These are phyloP conservation scores for Rhynchophorus ferrugineus DNA, from an alignment of 1,140 invertebrate species.

Conservation along the genomic window DNA sequence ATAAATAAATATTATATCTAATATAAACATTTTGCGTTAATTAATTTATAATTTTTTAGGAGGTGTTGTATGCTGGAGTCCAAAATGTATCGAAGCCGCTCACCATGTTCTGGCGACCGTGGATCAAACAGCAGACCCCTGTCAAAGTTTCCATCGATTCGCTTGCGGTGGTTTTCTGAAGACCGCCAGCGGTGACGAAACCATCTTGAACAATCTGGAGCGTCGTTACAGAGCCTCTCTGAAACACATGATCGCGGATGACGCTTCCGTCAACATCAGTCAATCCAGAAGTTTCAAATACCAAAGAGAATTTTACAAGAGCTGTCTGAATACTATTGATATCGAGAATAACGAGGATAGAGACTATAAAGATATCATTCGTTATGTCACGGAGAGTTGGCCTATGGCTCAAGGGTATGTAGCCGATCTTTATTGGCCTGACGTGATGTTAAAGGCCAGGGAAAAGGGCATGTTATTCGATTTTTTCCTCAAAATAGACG, in stretches of 20 bases:
- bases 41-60: too few relatives aligned
- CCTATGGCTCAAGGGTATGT: slow-evolving; percentile 74
- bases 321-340: slow-evolving; percentile 71
- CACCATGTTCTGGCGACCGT: slow-evolving; percentile 48
- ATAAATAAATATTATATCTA: too few relatives aligned
- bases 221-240: slow-evolving; percentile 10
- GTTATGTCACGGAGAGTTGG: slow-evolving; percentile 72
- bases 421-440: slow-evolving; percentile 58
- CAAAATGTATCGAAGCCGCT: slow-evolving; percentile 37
- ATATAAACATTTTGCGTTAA: too few relatives aligned
- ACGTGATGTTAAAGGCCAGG: slow-evolving; percentile 69
- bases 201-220: slow-evolving; percentile 11
- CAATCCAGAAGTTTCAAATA: slow-evolving; percentile 33
- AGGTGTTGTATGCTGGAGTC: slow-evolving; percentile 8
- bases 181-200: slow-evolving; percentile 7
- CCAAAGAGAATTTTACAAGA: slow-evolving; percentile 69
- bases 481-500: slow-evolving; percentile 79
- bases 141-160: slow-evolving; percentile 71
- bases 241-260: slow-evolving; percentile 18
- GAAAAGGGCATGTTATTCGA: slow-evolving; percentile 71
- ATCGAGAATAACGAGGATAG: slow-evolving; percentile 63
- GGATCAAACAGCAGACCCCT: slow-evolving; percentile 55
- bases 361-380: slow-evolving; percentile 59
- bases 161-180: slow-evolving; percentile 54
- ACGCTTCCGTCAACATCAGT: not conserved